Conservation (phyloP, 2,888 invertebrate species). For the Chymomyza amoena region DNA sequence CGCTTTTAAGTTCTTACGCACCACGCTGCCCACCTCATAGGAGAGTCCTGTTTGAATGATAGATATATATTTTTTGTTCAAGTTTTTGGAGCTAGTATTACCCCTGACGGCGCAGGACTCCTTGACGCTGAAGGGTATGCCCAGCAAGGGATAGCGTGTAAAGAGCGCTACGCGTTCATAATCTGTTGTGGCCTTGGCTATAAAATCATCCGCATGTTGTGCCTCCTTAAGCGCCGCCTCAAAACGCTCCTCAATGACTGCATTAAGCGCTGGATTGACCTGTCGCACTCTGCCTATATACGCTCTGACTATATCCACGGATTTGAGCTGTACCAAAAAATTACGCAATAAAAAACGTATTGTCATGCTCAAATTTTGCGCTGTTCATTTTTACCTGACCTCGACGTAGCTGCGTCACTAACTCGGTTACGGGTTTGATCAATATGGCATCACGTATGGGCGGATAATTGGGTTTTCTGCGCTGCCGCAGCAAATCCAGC, state of each 20-base stretch:
- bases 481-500: constrained; percentile 41
- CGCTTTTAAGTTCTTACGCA: constrained; percentile 80
- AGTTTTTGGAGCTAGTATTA: constrained; percentile 59
- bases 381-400: constrained; percentile 51
- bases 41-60: constrained; percentile 81
- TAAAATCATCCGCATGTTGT: constrained; percentile 80
- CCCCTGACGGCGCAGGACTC: constrained; percentile 88
- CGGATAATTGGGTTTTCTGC: constrained; percentile 53
- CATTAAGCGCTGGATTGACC: constrained; percentile 86
- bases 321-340: constrained; percentile 80
- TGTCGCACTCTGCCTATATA: constrained; percentile 84
- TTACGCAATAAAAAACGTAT: neutral
- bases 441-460: constrained; percentile 59
- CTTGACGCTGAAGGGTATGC: constrained; percentile 90
- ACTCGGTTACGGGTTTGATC: constrained; percentile 58
- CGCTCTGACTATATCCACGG: constrained; percentile 81
- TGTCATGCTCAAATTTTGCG: neutral
- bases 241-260: constrained; percentile 85
- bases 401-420: constrained; percentile 57
- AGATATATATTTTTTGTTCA: too few species aligned
- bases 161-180: constrained; percentile 64
- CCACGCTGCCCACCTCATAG: constrained; percentile 84
- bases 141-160: constrained; percentile 84
- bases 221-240: constrained; percentile 84
- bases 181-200: constrained; percentile 57